These are phyloP conservation scores for Drosophila helvetica DNA, from an alignment of 2,888 invertebrate genomes.

Conservation along the genomic window DNA sequence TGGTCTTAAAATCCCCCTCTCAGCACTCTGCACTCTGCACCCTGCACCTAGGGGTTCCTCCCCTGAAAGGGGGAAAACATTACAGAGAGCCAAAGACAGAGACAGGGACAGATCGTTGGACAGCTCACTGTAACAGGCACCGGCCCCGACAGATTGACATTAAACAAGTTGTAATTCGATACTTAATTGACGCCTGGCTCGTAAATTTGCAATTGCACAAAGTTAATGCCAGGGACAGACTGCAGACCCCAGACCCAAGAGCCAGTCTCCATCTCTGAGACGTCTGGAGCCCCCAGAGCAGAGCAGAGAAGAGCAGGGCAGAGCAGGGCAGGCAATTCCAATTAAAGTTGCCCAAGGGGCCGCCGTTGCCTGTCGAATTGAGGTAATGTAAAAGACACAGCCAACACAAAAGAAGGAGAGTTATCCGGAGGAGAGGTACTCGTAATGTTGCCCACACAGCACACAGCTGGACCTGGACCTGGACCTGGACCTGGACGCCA, in stretches of 20 bases:
- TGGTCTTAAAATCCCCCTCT: neutral
- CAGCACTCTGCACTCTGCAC: neutral
- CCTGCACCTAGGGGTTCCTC: neutral
- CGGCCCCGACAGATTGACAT: slow-evolving; percentile 80
- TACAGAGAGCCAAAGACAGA: slow-evolving; percentile 31
- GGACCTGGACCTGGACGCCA: slow-evolving; percentile 22
- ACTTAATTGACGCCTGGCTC: slow-evolving; percentile 84
- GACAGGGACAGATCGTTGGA: slow-evolving; percentile 49
- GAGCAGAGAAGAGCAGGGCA: neutral
- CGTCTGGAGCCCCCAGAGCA: neutral
- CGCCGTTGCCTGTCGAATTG: slow-evolving; percentile 74
- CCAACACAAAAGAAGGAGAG: slow-evolving; percentile 7
- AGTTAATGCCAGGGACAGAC: slow-evolving; percentile 39
- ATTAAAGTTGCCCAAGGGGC: slow-evolving; percentile 79
- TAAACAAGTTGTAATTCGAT: slow-evolving; percentile 84
- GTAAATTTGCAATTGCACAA: slow-evolving; percentile 82
- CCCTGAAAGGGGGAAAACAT: slow-evolving; percentile 6
- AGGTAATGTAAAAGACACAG: slow-evolving; percentile 67
- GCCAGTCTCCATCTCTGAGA: neutral
- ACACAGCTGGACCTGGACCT: slow-evolving; percentile 32
- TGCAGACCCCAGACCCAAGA: slow-evolving; percentile 1
- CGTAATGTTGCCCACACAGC: slow-evolving; percentile 68
- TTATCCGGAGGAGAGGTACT: slow-evolving; percentile 27
- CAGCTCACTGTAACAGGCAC: slow-evolving; percentile 76
- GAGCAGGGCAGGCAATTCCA: slow-evolving; percentile 59